Percentiles rank a stretch among this genome's conserved stretches.
These are phyloP conservation scores for Mixornis gularis DNA, from an alignment of 2,113 vertebrate genomes.

Conservation along the genomic window DNA sequence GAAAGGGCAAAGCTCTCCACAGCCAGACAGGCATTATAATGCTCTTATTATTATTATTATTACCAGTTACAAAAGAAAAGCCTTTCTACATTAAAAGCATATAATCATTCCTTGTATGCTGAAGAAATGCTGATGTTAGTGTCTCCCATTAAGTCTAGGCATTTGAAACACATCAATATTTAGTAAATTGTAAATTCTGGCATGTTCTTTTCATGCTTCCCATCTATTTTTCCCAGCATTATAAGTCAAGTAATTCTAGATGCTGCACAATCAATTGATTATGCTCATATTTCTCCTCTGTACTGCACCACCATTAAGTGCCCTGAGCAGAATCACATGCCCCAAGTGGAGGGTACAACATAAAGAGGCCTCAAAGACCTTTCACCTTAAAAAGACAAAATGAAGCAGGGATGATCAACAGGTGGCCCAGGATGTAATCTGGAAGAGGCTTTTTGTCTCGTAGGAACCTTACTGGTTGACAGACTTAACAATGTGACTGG, in stretches of 20 bases:
- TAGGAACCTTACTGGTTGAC: background rate
- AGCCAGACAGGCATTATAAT: background rate
- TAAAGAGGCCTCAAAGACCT: background rate
- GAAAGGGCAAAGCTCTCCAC: constrained; percentile 2
- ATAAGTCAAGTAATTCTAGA: background rate
- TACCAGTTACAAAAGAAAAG: constrained; percentile 6
- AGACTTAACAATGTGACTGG: background rate
- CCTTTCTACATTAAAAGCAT: constrained; percentile 10
- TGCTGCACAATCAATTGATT: background rate
- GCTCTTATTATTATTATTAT: background rate
- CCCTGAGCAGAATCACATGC: background rate
- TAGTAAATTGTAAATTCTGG: background rate
- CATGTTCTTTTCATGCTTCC: background rate
- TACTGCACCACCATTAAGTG: background rate
- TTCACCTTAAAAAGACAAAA: background rate
- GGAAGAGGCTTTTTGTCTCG: background rate
- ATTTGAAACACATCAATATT: background rate
- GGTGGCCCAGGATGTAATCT: background rate
- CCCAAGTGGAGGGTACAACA: background rate
- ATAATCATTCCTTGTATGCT: background rate
- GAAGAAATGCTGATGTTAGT: background rate
- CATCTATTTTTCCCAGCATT: background rate
- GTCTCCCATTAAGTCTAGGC: background rate
- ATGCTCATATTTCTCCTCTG: background rate
- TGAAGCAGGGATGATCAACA: background rate